Base-by-base conservation (phyloP, 2,113 vertebrate genomes). In the Thalassoma bifasciatum region DNA sequence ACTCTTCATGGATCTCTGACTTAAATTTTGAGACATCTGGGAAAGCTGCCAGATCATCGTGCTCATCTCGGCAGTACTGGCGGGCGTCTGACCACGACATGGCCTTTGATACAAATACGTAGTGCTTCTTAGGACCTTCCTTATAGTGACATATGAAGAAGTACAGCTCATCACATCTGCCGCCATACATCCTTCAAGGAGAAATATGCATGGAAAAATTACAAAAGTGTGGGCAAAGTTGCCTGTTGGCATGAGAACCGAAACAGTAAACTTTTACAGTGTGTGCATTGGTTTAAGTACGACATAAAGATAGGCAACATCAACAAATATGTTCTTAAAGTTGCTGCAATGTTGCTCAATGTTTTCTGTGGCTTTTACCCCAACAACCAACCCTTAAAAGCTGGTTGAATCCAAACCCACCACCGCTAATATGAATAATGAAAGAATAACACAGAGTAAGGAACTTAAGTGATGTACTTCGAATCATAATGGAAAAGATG, bases 11-110 rank as follows among this genome's bases (percentile, higher is more conserved):
- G 5, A 71, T 2, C 10, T 1, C 0, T 0, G 5, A 0, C 0
- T 0, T 0, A 44, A 67, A 1, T 0, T 21, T 0, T 0, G 0
- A 0, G 1, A 0, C 0, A 0, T 2, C 0, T 4, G 0, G 0
- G 1, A 72, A 4, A 22, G 0, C 8, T 12, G 75, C 68, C 50
- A 86, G 59, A 16, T 57, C 14, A 0, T 0, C 0, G 0, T 8
- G 0, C 0, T 0, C 0, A 0, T 3, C 0, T 2, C 0, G 1
- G 67, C 87, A 89, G 64, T 59, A 34, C 1, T 10, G 0, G 22
- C 0, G 1, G 0, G 84, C 87, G 0, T 83, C 63, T 0, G 0
- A 0, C 79, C 73, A 67, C 0, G 7, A 67, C 77, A 4, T 85
- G 0, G 64, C 10, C 49, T 65, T 0, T 3, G 22, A 8, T 19